These are phyloP conservation scores for Mormyrus hasselquistii DNA, from an alignment of 2,797 vertebrate species.

Conservation along the genomic window DNA sequence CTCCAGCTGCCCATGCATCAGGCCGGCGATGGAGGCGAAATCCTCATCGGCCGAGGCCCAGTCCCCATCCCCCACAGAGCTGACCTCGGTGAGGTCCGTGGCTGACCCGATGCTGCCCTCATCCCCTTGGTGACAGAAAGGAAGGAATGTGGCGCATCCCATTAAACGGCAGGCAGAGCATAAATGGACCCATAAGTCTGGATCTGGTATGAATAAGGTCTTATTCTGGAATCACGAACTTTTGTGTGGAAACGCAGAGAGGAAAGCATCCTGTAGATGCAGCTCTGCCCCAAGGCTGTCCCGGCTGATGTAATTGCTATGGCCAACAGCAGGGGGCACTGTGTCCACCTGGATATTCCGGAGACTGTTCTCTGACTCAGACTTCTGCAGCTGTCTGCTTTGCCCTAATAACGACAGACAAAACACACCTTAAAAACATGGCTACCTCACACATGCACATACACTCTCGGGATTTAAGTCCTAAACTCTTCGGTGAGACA, in stretches of 20 bases:
- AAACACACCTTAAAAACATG: background rate
- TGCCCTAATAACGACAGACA: conserved; percentile 49
- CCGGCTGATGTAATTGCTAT: conserved; percentile 76
- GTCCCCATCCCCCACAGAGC: conserved; percentile 92
- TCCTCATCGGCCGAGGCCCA: conserved; percentile 97
- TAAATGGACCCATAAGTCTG: background rate
- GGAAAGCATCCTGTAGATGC: conserved; percentile 86
- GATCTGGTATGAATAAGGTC: background rate
- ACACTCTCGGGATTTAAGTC: background rate
- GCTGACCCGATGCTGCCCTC: conserved; percentile 96
- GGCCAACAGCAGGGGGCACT: conserved; percentile 52
- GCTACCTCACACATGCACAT: background rate
- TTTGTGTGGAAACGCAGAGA: conserved; percentile 90
- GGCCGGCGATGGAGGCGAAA: conserved; percentile 72
- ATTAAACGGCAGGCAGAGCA: background rate
- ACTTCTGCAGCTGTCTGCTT: conserved; percentile 78
- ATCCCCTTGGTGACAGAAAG: conserved; percentile 64
- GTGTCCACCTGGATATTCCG: conserved; percentile 78
- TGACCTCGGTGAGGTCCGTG: conserved; percentile 93
- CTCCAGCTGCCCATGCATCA: conserved; percentile 89
- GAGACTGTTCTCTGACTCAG: conserved; percentile 80
- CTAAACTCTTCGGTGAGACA: background rate
- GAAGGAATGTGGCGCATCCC: background rate
- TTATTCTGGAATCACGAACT: conserved; percentile 50
- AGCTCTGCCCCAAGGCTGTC: conserved; percentile 69